These are phyloP conservation scores for Volucella inanis DNA, from an alignment of 2,888 invertebrate genomes.

Conservation along the genomic window DNA sequence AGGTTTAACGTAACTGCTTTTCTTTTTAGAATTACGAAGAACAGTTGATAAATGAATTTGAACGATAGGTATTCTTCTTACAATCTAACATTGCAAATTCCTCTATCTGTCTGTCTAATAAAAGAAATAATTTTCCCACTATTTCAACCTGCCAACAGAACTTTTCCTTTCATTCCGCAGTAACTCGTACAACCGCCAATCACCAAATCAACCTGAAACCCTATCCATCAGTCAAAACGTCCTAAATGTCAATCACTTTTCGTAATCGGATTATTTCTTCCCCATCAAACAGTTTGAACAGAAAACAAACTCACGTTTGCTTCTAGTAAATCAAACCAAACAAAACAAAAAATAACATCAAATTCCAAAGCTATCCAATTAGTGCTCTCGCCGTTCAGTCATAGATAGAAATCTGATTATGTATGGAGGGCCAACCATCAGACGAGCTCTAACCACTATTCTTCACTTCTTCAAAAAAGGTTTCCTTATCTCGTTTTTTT, in stretches of 20 bases:
- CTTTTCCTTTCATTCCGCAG: constrained; percentile 45
- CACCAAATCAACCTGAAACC: constrained; percentile 3
- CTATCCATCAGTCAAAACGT: constrained; percentile 26
- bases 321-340: constrained; percentile 26
- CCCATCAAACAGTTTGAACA: constrained; percentile 23
- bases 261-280: constrained; percentile 41
- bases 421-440: constrained; percentile 28
- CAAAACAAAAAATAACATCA: constrained; percentile 15
- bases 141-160: not conserved
- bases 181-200: constrained; percentile 8
- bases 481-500: constrained; percentile 22
- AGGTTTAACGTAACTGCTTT: no score
- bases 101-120: no score
- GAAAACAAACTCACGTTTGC: constrained; percentile 22
- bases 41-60: no score
- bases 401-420: constrained; percentile 62
- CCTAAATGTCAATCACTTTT: constrained; percentile 51
- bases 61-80: no score
- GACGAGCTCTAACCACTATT: constrained; percentile 29
- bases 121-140: not conserved
- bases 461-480: no score
- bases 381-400: constrained; percentile 40
- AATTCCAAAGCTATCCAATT: constrained; percentile 59
- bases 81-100: no score
- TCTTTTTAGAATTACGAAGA: no score